phyloP scores from a whole-genome alignment of 2,797 vertebrate genomes.

The Pitangus sulphuratus region DNA sequence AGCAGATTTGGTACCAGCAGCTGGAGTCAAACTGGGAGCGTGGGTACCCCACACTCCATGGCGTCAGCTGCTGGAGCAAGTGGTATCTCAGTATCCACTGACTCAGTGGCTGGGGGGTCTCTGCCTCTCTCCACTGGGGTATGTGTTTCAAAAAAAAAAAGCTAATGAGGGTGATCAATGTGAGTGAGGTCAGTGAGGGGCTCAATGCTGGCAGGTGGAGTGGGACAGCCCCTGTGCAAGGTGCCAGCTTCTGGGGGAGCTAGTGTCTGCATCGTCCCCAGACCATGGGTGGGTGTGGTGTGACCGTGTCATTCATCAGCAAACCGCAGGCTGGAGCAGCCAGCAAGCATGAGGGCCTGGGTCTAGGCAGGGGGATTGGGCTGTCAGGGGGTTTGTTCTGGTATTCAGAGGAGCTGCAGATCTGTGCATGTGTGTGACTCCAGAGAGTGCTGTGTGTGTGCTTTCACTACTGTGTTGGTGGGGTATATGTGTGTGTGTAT shows the following conservation, averaged over 20 bases:
- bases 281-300: rapidly evolving
- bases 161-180: rapidly evolving
- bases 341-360: rapidly evolving
- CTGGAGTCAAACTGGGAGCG: background rate
- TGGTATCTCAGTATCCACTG: background rate
- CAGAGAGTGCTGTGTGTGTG: background rate
- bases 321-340: background rate
- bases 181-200: background rate
- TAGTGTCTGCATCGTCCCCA: background rate
- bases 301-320: rapidly evolving
- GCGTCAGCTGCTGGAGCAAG: background rate
- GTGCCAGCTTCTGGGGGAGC: background rate
- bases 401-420: background rate
- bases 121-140: background rate
- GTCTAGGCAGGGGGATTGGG: background rate
- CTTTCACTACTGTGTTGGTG: background rate
- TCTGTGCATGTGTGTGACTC: background rate
- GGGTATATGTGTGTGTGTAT: background rate
- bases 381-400: background rate
- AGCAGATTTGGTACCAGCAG: background rate
- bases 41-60: background rate
- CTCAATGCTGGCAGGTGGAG: background rate
- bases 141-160: background rate
- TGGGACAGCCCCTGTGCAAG: no score
- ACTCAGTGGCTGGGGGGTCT: background rate